A percentile compares a stretch with the other conserved stretches of the same genome.
These are phyloP conservation scores for Astreopora myriophthalma DNA, from an alignment of 64 coral and sea anemone genomes.

Conservation along the genomic window DNA sequence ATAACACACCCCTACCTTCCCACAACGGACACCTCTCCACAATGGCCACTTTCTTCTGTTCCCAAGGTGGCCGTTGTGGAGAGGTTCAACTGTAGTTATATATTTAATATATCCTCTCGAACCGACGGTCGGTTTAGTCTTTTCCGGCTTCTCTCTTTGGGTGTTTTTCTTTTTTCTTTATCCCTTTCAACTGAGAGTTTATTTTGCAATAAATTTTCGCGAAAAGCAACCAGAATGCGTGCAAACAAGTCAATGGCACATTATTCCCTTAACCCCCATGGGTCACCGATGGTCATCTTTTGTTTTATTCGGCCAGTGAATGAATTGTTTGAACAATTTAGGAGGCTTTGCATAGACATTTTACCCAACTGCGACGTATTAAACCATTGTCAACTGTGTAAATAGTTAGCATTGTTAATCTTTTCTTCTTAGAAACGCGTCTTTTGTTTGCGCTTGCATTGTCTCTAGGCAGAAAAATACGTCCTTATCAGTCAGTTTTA, in stretches of 20 bases:
- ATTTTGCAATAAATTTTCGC: not conserved
- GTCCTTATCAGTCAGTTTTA: not conserved
- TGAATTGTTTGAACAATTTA: conserved; percentile 1
- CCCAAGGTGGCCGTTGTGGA: no score
- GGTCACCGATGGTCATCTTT: not conserved
- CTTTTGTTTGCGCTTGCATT: conserved; percentile 20
- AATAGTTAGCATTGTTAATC: conserved; percentile 5
- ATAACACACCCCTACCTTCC: no score
- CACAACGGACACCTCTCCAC: no score
- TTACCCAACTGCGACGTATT: not conserved
- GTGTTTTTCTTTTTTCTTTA: not conserved
- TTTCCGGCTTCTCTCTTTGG: no score
- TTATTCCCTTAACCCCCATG: not conserved
- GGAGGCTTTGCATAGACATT: not conserved
- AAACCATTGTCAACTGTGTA: not conserved
- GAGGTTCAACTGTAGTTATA: no score
- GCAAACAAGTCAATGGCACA: not conserved
- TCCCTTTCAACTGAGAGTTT: not conserved
- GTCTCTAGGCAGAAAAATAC: conserved; percentile 12
- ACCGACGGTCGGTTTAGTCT: no score
- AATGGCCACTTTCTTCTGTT: no score
- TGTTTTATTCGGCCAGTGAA: not conserved
- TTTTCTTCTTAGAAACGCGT: conserved; percentile 29
- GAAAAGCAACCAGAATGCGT: not conserved
- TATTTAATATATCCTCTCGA: no score